A percentile compares a stretch with the other conserved stretches of the same genome.
Conservation (phyloP, 2,888 invertebrate species). For the Eupithecia vulgata region DNA sequence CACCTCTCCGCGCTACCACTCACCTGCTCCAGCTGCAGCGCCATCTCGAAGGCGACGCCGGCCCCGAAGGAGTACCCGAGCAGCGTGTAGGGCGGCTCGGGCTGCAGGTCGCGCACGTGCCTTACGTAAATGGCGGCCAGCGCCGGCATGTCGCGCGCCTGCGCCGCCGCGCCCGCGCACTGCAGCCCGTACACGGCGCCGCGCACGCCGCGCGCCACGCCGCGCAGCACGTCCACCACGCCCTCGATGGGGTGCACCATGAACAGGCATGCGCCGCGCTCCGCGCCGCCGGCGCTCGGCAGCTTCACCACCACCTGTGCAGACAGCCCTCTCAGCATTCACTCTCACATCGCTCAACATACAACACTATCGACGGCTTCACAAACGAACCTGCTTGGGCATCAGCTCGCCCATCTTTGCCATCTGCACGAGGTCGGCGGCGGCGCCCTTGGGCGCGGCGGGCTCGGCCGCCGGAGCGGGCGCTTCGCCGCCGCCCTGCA, state of each 20-base stretch:
- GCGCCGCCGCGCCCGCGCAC: conserved; percentile 90
- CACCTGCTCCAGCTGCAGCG: conserved; percentile 89
- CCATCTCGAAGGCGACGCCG: conserved; percentile 97
- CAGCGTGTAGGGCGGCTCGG: conserved; percentile 92
- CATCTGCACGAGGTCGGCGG: conserved; percentile 77
- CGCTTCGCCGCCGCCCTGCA: conserved; percentile 68
- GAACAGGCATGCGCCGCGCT: conserved; percentile 90
- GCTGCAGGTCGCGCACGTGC: conserved; percentile 90
- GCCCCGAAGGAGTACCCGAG: conserved; percentile 98
- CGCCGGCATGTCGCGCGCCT: conserved; percentile 86
- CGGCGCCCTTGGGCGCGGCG: conserved; percentile 65
- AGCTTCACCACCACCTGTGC: conserved; percentile 87
- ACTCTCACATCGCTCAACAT: background rate
- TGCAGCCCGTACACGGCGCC: conserved; percentile 95
- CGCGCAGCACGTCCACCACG: conserved; percentile 87
- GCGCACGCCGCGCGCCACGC: conserved; percentile 88
- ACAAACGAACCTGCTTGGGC: conserved; percentile 84
- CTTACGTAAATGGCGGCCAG: conserved; percentile 89
- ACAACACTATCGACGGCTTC: background rate
- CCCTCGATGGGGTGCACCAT: conserved; percentile 95
- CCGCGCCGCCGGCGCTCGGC: conserved; percentile 86
- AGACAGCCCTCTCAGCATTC: background rate
- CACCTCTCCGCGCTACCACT: conserved; percentile 63
- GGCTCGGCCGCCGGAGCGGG: conserved; percentile 41
- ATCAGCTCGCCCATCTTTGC: conserved; percentile 85